Evolutionary conservation across 2,888 invertebrate genomes (phyloP).

Genomic region (Noctua janthina): DNA sequence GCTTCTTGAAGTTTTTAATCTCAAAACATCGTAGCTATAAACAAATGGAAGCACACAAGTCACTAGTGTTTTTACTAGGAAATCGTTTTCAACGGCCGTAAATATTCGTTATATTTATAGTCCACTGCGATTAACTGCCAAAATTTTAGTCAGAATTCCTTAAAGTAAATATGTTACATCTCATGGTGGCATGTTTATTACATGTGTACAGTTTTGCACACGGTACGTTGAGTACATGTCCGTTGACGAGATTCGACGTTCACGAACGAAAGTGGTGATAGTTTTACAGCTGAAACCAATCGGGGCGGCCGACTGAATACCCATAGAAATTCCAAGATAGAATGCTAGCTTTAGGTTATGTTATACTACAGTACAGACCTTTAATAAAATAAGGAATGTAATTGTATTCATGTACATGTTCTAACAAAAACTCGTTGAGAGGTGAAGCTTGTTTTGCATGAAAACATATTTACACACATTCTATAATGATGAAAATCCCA

Average conservation of each 20-base stretch:
- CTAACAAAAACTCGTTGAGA: slow-evolving; percentile 13
- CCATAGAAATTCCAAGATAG: slow-evolving; percentile 11
- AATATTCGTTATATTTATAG: slow-evolving; percentile 33
- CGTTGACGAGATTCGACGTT: slow-evolving; percentile 18
- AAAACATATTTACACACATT: slow-evolving; percentile 33
- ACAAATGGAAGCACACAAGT: slow-evolving; percentile 6
- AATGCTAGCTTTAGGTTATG: slow-evolving; percentile 1
- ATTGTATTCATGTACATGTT: slow-evolving; percentile 20
- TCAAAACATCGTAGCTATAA: slow-evolving; percentile 6
- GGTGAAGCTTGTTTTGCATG: slow-evolving; percentile 12
- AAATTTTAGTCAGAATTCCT: slow-evolving; percentile 35
- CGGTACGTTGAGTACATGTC: slow-evolving; percentile 44
- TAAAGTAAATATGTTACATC: slow-evolving; percentile 33
- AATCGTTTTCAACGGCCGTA: slow-evolving; percentile 9
- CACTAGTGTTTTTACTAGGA: slow-evolving; percentile 7
- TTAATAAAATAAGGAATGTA: slow-evolving; percentile 23
- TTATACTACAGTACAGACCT: not conserved
- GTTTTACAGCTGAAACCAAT: slow-evolving; percentile 53
- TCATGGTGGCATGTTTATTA: slow-evolving; percentile 48
- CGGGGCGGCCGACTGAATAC: slow-evolving; percentile 11
- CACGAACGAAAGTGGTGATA: slow-evolving; percentile 25
- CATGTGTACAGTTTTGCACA: slow-evolving; percentile 51
- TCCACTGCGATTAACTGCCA: slow-evolving; percentile 31
- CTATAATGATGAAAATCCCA: slow-evolving; percentile 8
- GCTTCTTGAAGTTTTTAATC: not conserved